A percentile compares a stretch with the other conserved stretches of the same genome.
Evolutionary conservation across 2,113 vertebrate species (phyloP).

Genomic region (Platysternon megacephalum): DNA sequence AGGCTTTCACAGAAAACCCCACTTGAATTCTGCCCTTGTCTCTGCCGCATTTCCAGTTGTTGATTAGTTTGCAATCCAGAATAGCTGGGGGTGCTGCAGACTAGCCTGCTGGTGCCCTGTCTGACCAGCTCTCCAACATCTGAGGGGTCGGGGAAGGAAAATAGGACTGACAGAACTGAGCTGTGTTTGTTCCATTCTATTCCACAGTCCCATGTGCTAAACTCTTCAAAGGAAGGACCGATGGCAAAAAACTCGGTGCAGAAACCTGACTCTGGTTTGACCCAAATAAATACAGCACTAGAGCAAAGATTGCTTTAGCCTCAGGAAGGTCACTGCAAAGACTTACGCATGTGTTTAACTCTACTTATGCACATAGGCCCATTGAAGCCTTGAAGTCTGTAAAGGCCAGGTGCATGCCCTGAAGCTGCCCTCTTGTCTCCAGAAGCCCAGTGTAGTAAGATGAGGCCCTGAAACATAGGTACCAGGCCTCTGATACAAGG

Average conservation of each 20-base stretch:
- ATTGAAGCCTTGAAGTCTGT: background rate
- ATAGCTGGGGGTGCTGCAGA: background rate
- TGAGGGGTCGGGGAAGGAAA: background rate
- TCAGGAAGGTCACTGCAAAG: too few relatives aligned
- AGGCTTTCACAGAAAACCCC: fast-evolving
- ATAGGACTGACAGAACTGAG: fast-evolving
- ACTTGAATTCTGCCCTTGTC: background rate
- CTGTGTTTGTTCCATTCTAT: fast-evolving
- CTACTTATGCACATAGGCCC: too few relatives aligned
- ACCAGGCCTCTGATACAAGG: too few relatives aligned
- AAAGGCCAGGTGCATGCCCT: background rate
- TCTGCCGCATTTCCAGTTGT: background rate
- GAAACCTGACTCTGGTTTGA: background rate
- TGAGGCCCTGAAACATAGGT: too few relatives aligned
- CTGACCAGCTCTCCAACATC: background rate
- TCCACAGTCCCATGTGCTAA: background rate
- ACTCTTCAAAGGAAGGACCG: fast-evolving
- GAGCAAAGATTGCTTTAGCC: too few relatives aligned
- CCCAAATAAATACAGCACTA: background rate
- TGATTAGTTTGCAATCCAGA: background rate
- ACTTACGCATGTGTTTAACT: too few relatives aligned
- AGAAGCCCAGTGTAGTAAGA: too few relatives aligned
- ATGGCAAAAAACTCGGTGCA: background rate
- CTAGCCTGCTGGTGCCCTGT: background rate
- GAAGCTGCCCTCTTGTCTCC: background rate